Base-by-base conservation (phyloP, 2,797 vertebrate species). In the Acipenser transmontanus region DNA sequence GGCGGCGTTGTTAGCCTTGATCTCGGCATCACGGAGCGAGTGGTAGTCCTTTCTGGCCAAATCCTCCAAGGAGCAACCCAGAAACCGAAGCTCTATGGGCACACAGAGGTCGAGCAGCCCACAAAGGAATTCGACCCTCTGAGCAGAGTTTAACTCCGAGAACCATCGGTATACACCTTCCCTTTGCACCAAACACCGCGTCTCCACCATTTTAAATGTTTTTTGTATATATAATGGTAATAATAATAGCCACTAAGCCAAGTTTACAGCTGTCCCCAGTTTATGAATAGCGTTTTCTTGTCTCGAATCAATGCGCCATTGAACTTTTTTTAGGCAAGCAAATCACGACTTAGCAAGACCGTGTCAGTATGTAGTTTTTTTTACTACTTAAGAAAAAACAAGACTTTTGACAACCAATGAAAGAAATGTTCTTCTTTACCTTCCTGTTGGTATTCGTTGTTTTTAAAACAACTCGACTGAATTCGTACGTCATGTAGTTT, bases 91-190 rank as follows among this genome's bases (percentile, higher is more conserved):
- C 87, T 99, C 96, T 47, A 99, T 90, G 52, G 96, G 97, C 71
- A 98, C 92, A 78, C 96, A 97, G 64, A 98, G 92, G 81, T 98
- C 95, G 87, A 98, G 86, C 70, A 98, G 91, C 84, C 96, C 96
- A 80, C 95, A 98, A 1, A 98, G 86, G 84, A 99, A 98, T 88
- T 98, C 96, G 6, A 94, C 91, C 64, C 95, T 90, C 81, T 94
- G 94, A 64, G 95, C 93, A 48, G 97, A 97, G 13, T 88, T 89
- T 81, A 98, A 87, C 71, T 90, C 90, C 9, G 95, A 95, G 84
- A 99, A 99, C 97, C 97, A 99, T 78, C 93, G 92, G 89, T 97
- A 99, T 73, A 97, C 94, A 47, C 89, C 90, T 84, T 98, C 96
- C 88, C 96, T 91, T 83, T 97, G 95, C 73, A 96, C 84, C 69